phyloP scores from a whole-genome alignment of 2,888 invertebrate species.

The Tricholauxania praeusta region DNA sequence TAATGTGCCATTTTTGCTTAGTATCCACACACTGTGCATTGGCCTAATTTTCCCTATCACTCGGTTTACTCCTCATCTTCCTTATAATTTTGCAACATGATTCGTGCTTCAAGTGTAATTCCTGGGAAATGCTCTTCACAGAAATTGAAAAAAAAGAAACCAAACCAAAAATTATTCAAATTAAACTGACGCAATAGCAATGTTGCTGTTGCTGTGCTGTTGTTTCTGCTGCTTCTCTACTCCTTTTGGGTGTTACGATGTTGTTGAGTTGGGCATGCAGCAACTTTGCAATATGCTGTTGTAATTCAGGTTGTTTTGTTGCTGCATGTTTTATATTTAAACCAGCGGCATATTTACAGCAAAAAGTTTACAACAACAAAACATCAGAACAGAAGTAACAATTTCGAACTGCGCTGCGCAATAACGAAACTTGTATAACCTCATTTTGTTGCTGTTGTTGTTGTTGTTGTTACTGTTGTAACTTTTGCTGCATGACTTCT shows the following conservation, averaged over 20 bases:
- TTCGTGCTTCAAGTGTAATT: constrained; percentile 11
- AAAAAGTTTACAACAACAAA: neutral
- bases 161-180: constrained; percentile 21
- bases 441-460: neutral
- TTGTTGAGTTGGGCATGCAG: neutral
- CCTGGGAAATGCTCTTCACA: constrained; percentile 1
- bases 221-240: too few species aligned
- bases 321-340: neutral
- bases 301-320: neutral
- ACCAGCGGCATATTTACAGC: neutral
- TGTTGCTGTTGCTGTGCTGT: neutral
- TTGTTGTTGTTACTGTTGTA: neutral
- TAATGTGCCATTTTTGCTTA: too few species aligned
- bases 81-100: neutral
- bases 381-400: constrained; percentile 9
- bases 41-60: neutral
- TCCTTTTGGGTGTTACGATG: neutral
- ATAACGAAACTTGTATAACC: neutral
- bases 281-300: neutral
- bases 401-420: neutral
- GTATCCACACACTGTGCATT: neutral
- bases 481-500: constrained; percentile 19
- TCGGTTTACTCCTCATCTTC: neutral
- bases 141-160: neutral
- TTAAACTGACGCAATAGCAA: constrained; percentile 30